These are phyloP conservation scores for Archilochus colubris DNA, from an alignment of 2,113 vertebrate species.

Conservation along the genomic window DNA sequence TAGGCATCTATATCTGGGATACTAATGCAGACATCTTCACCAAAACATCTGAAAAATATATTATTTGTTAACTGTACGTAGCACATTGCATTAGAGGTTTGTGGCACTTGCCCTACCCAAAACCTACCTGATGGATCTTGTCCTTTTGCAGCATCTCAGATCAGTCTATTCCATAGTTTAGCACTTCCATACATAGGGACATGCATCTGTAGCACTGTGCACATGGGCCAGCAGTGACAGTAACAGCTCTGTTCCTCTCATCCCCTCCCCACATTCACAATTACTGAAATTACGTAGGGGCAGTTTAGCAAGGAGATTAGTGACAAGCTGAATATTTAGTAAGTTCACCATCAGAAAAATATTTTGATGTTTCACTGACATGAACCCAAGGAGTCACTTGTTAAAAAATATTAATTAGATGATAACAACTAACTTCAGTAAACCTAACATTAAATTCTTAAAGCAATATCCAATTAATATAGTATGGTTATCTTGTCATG, in stretches of 20 bases:
- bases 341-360: neutral
- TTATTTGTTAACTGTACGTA: conserved; percentile 40
- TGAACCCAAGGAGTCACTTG: conserved; percentile 26
- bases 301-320: neutral
- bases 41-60: conserved; percentile 89
- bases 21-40: conserved; percentile 94
- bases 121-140: neutral
- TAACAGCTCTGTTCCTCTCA: neutral
- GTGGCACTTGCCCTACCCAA: neutral
- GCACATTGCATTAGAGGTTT: neutral
- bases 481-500: neutral
- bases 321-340: neutral
- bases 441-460: conserved; percentile 20
- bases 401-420: conserved; percentile 30
- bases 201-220: neutral
- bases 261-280: neutral
- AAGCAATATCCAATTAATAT: conserved; percentile 2
- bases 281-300: neutral
- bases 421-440: neutral
- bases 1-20: conserved; percentile 92
- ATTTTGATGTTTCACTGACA: conserved; percentile 50
- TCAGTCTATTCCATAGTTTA: neutral
- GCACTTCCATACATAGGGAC: neutral
- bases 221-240: neutral
- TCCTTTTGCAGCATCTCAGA: neutral